phyloP scores from a whole-genome alignment of 2,797 vertebrate species.

The Coilia nasus region DNA sequence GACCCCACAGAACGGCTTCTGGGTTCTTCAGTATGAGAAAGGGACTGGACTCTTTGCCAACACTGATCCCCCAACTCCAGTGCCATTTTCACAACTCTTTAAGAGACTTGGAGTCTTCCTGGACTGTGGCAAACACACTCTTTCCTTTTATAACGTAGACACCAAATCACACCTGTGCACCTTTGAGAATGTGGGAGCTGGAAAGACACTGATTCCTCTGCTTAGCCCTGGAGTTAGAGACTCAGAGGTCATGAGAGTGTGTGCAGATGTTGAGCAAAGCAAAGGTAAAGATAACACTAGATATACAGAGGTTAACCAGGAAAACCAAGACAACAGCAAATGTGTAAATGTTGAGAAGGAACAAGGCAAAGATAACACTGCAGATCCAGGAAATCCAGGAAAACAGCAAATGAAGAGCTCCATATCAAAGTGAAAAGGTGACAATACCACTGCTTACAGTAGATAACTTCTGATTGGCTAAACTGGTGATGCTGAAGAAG shows the following conservation, averaged over 20 bases:
- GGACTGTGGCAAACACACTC: constrained; percentile 34
- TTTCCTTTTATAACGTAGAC: constrained; percentile 33
- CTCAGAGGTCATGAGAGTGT: too few species aligned
- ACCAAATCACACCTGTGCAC: constrained; percentile 27
- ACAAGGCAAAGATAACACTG: too few species aligned
- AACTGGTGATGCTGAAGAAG: too few species aligned
- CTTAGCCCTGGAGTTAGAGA: too few species aligned
- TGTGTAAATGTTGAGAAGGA: neutral
- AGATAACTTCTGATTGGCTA: too few species aligned
- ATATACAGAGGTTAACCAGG: too few species aligned
- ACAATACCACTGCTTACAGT: too few species aligned
- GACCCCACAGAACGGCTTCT: neutral
- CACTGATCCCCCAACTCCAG: neutral
- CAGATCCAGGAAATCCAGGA: neutral
- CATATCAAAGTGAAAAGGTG: too few species aligned
- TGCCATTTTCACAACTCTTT: neutral
- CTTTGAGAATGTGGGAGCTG: constrained; percentile 4
- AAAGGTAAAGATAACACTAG: too few species aligned
- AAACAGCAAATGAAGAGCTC: too few species aligned
- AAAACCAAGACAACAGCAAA: too few species aligned
- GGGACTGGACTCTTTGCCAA: neutral
- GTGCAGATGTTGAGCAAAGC: too few species aligned
- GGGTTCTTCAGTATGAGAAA: constrained; percentile 3
- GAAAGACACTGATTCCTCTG: neutral
- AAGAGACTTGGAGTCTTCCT: constrained; percentile 27